Evolutionary conservation across 2,888 invertebrate genomes (phyloP).

Genomic region (Leptogaster cylindrica): DNA sequence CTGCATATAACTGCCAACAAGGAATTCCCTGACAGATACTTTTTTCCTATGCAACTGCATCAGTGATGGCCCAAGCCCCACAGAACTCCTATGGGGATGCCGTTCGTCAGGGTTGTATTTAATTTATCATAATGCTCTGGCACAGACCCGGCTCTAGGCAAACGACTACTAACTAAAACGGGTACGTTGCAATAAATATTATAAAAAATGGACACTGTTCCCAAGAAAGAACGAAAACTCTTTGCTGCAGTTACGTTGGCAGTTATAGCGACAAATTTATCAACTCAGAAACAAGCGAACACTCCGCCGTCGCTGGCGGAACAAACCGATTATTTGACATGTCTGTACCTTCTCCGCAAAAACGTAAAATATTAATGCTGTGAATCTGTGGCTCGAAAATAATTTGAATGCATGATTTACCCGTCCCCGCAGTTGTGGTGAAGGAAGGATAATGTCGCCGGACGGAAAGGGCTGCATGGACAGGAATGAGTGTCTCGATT

Average conservation of each 20-base stretch:
- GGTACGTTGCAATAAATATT: background rate
- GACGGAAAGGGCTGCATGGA: conserved; percentile 94
- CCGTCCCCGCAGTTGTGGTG: conserved; percentile 76
- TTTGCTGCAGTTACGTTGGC: background rate
- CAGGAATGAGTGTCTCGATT: conserved; percentile 93
- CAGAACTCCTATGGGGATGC: conserved; percentile 3
- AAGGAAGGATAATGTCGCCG: conserved; percentile 87
- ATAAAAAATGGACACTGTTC: too few relatives aligned
- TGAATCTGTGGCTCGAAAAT: conserved; percentile 4
- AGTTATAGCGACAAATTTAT: conserved; percentile 21
- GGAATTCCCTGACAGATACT: conserved; percentile 15
- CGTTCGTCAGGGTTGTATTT: conserved; percentile 43
- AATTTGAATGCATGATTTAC: conserved; percentile 38
- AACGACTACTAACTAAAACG: background rate
- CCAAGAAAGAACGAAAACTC: background rate
- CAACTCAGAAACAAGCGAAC: background rate
- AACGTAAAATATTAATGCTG: conserved; percentile 19
- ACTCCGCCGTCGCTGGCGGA: background rate
- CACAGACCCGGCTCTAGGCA: conserved; percentile 8
- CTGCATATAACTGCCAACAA: conserved; percentile 14
- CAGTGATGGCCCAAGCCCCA: background rate
- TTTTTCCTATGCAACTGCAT: background rate
- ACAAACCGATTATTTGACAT: background rate
- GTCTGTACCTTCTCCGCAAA: background rate
- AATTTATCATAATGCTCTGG: conserved; percentile 43